Percentiles rank a stretch among this genome's conserved stretches.
Evolutionary conservation across 2,888 invertebrate species (phyloP).

Genomic region (Prosapia bicincta): DNA sequence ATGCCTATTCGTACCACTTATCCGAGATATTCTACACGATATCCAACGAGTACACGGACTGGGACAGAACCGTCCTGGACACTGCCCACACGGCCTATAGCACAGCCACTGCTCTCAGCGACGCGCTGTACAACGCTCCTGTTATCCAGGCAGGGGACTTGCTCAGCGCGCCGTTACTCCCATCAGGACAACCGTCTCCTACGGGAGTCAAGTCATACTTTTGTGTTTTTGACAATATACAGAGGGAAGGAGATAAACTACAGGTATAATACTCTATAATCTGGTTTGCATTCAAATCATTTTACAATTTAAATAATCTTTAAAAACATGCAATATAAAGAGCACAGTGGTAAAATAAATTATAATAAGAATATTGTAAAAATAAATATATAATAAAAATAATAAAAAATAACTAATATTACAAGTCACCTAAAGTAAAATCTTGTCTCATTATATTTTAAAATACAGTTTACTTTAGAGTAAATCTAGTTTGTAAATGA

Average conservation of each 20-base stretch:
- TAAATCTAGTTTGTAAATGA: too few species aligned
- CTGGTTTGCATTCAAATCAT: too few species aligned
- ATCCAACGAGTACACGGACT: constrained; percentile 96
- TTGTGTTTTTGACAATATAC: constrained; percentile 89
- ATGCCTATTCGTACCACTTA: constrained; percentile 90
- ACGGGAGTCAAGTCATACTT: constrained; percentile 66
- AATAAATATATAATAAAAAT: too few species aligned
- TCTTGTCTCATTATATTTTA: too few species aligned
- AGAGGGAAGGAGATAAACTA: constrained; percentile 82
- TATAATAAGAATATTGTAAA: too few species aligned
- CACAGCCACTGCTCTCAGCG: constrained; percentile 85
- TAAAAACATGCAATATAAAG: too few species aligned
- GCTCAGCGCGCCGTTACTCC: constrained; percentile 60
- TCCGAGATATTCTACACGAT: constrained; percentile 91
- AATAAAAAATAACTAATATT: too few species aligned
- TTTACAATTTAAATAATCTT: too few species aligned
- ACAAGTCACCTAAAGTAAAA: too few species aligned
- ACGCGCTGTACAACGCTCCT: constrained; percentile 91
- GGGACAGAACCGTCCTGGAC: constrained; percentile 87
- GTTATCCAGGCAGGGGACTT: constrained; percentile 79
- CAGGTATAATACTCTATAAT: too few species aligned
- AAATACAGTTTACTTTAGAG: too few species aligned
- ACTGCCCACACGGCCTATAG: constrained; percentile 71
- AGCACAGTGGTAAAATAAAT: too few species aligned
- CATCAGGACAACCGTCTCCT: constrained; percentile 21